Evolutionary conservation across 2,888 invertebrate genomes (phyloP).

Genomic region (Parasteatoda lunata): DNA sequence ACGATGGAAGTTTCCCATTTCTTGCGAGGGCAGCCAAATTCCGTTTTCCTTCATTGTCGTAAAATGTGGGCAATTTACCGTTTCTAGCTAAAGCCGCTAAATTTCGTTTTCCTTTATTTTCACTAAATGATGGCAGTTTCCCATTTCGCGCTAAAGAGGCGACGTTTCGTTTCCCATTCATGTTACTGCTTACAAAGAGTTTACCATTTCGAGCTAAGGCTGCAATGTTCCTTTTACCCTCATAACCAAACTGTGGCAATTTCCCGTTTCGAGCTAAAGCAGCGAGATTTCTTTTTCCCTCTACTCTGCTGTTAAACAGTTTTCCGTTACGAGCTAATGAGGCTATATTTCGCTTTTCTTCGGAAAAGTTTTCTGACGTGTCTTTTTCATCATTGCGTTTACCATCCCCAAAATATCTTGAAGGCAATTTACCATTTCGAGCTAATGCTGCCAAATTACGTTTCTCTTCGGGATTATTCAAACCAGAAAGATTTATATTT

Average conservation of each 20-base stretch:
- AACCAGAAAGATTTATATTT: neutral
- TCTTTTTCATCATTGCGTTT: neutral
- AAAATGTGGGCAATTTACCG: constrained; percentile 21
- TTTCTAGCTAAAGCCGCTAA: constrained; percentile 34
- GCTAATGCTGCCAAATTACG: constrained; percentile 47
- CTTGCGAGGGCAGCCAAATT: constrained; percentile 48
- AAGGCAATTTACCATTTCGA: constrained; percentile 32
- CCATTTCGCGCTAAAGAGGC: constrained; percentile 27
- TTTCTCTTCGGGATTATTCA: constrained; percentile 7
- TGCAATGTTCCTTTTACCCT: constrained; percentile 27
- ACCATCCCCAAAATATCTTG: neutral
- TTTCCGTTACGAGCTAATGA: constrained; percentile 36
- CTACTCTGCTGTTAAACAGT: neutral
- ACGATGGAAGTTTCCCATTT: constrained; percentile 42
- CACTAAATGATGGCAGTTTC: neutral
- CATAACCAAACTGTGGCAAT: neutral
- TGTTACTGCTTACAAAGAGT: neutral
- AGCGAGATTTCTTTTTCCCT: constrained; percentile 4
- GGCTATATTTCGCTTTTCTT: constrained; percentile 31
- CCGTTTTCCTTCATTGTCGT: constrained; percentile 22
- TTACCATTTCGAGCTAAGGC: constrained; percentile 26
- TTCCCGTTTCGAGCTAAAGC: neutral
- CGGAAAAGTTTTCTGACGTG: neutral
- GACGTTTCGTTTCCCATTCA: constrained; percentile 19
- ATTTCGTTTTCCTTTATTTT: constrained; percentile 14